Evolutionary conservation across 2,797 vertebrate species (phyloP).

Genomic region (Meda fulgida): DNA sequence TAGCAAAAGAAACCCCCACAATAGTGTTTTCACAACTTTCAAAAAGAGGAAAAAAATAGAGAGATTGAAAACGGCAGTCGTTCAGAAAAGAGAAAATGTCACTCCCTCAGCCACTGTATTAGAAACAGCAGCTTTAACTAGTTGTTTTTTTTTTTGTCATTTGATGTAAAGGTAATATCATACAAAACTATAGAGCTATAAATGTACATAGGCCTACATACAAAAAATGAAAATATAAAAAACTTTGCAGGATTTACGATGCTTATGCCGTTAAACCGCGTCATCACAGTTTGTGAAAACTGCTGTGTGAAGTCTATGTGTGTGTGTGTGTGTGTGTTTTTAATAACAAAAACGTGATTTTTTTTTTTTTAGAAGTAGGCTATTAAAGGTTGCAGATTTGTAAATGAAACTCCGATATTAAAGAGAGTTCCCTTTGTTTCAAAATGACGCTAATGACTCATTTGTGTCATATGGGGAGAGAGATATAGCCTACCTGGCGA

Average conservation of each 20-base stretch:
- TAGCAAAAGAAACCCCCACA: background rate
- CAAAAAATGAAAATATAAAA: background rate
- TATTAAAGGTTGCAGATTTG: slow-evolving; percentile 15
- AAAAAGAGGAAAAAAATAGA: background rate
- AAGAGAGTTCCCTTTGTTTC: slow-evolving; percentile 41
- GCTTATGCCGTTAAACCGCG: background rate
- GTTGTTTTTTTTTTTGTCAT: background rate
- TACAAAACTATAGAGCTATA: background rate
- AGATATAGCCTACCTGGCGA: background rate
- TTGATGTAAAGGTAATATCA: background rate
- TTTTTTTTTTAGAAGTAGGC: background rate
- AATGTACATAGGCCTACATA: background rate
- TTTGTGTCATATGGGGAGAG: slow-evolving; percentile 8
- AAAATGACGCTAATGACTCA: slow-evolving; percentile 27
- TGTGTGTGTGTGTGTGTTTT: background rate
- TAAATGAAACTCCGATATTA: slow-evolving; percentile 20
- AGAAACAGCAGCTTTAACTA: background rate
- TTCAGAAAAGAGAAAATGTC: background rate
- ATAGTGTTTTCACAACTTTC: background rate
- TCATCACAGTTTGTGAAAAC: background rate
- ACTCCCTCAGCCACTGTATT: background rate
- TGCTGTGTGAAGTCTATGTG: background rate
- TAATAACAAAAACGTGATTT: background rate
- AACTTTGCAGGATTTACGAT: background rate
- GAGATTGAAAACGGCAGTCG: background rate